Evolutionary conservation across 2,797 vertebrate species (phyloP).

Genomic region (Sparidentex hasta): DNA sequence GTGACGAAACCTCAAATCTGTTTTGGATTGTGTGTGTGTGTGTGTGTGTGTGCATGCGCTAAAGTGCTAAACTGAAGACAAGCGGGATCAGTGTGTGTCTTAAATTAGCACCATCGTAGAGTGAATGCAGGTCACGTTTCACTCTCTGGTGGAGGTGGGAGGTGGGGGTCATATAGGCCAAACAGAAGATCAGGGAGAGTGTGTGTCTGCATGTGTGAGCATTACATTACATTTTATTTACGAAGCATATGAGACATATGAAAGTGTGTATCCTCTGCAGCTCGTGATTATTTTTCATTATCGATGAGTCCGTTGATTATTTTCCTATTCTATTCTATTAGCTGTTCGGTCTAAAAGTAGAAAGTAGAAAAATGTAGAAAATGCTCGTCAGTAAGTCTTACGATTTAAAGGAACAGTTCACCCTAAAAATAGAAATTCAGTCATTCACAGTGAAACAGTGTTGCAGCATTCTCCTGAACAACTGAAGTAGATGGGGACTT

Average conservation of each 20-base stretch:
- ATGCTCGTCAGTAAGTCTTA: too few relatives aligned
- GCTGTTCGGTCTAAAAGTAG: too few relatives aligned
- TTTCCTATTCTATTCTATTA: too few relatives aligned
- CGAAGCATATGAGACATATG: neutral
- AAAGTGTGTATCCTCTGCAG: neutral
- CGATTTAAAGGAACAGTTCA: too few relatives aligned
- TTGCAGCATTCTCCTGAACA: neutral
- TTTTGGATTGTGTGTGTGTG: neutral
- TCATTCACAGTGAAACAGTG: too few relatives aligned
- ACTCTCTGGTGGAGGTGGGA: neutral
- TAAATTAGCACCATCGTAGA: conserved; percentile 45
- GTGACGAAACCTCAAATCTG: conserved; percentile 1
- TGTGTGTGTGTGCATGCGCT: neutral
- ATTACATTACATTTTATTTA: neutral
- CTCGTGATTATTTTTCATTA: too few relatives aligned
- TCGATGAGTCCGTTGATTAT: too few relatives aligned
- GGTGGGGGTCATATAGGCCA: neutral
- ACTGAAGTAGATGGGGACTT: too few relatives aligned
- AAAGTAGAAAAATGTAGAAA: too few relatives aligned
- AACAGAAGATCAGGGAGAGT: conserved; percentile 2
- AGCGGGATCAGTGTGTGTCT: conserved; percentile 8
- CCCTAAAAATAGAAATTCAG: too few relatives aligned
- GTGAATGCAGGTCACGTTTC: conserved; percentile 58
- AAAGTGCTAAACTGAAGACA: neutral
- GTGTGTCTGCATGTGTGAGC: conserved; percentile 1